Evolutionary conservation across 2,888 invertebrate genomes (phyloP), one percentile per base, ranked within the genome.

Genomic region (Coelopa pilipes): DNA sequence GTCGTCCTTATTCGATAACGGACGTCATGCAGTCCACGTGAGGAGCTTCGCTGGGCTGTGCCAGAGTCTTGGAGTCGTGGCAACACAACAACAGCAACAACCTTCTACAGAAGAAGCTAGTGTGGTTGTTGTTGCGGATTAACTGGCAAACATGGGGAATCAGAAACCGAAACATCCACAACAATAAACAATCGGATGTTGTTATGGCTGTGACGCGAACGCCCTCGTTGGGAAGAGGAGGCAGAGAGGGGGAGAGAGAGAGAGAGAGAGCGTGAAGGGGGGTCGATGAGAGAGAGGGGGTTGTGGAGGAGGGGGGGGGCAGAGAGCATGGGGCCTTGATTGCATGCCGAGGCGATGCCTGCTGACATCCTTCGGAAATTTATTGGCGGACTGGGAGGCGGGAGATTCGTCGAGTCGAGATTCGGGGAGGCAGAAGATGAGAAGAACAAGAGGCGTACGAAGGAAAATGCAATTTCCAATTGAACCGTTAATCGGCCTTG

Each of bases 401-500:
- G 34, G 4, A 34, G 34, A n/a, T n/a, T n/a, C n/a, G n/a, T n/a
- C n/a, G n/a, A n/a, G n/a, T n/a, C n/a, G n/a, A n/a, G n/a, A n/a
- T n/a, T n/a, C n/a, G n/a, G n/a, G n/a, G n/a, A n/a, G n/a, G n/a
- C n/a, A n/a, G 24, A 34, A 66, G 55, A 45, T 12, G 59, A 72
- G 53, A n/a, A n/a, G 47, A 60, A 60, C 45, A 60, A 57, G 10
- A 67, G 55, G 53, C 15, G 21, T 21, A 46, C 3, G 50, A 34
- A 17, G 55, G 46, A 60, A 47, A 73, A 63, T 74, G 72, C 60
- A 76, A 76, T 76, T 73, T 67, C 72, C 69, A 68, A 62, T 70
- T 63, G 70, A 62, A 74, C 76, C 76, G 76, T 76, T 76, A 76
- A 73, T 69, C 70, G 73, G 69, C 70, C 46, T 69, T 69, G 57